Percentiles rank a stretch among this genome's conserved stretches.
Evolutionary conservation across 2,797 vertebrate species (phyloP).

Genomic region (Nyctibius grandis): DNA sequence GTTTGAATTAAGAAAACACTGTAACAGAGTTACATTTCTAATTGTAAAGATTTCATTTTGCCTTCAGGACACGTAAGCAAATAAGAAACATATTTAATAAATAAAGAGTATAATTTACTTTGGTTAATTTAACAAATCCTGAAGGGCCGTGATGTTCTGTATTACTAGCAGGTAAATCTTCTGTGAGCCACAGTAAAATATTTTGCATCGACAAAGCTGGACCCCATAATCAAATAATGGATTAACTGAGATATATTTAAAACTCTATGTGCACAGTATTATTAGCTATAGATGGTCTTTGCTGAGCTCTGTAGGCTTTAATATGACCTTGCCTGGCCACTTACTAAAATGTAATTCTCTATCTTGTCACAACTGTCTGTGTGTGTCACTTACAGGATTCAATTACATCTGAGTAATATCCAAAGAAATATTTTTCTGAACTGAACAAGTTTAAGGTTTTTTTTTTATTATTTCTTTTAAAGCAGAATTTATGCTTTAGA

Average conservation of each 20-base stretch:
- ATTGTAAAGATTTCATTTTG: background rate
- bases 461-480: background rate
- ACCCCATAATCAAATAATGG: background rate
- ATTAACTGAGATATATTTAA: background rate
- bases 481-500: conserved; percentile 37
- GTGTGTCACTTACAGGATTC: background rate
- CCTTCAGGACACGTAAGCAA: background rate
- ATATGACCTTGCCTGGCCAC: background rate
- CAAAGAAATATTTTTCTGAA: conserved; percentile 26
- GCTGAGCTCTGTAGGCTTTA: background rate
- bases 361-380: background rate
- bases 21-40: background rate
- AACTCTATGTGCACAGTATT: background rate
- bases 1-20: background rate
- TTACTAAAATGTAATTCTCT: background rate
- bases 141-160: background rate
- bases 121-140: conserved; percentile 1
- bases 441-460: background rate
- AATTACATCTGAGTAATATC: background rate
- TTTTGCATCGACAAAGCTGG: background rate
- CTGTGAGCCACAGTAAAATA: background rate
- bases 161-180: background rate
- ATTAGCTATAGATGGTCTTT: background rate
- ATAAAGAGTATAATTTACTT: background rate
- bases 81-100: conserved; percentile 3